A percentile compares a stretch with the other conserved stretches of the same genome.
Evolutionary conservation across 2,797 vertebrate genomes (phyloP).

Genomic region (Trachops cirrhosus): DNA sequence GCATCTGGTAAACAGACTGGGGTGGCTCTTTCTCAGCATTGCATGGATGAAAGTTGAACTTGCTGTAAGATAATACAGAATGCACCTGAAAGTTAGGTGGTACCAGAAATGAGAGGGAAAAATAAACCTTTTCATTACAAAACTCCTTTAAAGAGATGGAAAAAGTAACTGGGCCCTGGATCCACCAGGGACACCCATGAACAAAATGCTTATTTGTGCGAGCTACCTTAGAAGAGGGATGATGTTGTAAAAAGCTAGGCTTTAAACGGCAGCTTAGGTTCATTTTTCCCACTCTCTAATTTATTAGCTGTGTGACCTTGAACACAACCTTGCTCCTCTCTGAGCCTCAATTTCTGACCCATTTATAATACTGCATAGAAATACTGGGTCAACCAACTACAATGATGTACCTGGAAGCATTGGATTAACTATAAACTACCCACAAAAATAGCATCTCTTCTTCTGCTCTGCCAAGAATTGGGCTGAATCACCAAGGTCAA

Average conservation of each 20-base stretch:
- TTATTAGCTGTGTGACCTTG: not conserved
- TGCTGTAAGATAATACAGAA: conserved; percentile 17
- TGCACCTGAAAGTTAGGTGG: conserved; percentile 6
- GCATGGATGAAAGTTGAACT: not conserved
- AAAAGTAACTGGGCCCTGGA: not conserved
- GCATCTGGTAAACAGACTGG: conserved; percentile 55
- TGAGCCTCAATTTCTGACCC: not conserved
- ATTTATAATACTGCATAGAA: not conserved
- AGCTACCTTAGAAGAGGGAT: not conserved
- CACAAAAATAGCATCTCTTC: not conserved
- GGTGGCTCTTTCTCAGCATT: not conserved
- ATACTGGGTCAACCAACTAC: not conserved
- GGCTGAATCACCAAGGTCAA: not conserved
- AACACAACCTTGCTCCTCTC: not conserved
- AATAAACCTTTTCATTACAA: not conserved
- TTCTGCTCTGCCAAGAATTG: not conserved
- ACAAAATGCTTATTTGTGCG: not conserved
- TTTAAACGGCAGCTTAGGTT: not conserved
- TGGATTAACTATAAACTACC: not conserved
- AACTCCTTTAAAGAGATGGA: not conserved
- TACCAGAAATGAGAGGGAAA: not conserved
- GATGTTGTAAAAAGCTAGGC: not conserved
- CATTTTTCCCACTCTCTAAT: not conserved
- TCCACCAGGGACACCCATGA: not conserved
- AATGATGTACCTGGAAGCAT: not conserved